Base-by-base conservation (phyloP, 2,888 invertebrate genomes). In the Boloria euphrosyne region DNA sequence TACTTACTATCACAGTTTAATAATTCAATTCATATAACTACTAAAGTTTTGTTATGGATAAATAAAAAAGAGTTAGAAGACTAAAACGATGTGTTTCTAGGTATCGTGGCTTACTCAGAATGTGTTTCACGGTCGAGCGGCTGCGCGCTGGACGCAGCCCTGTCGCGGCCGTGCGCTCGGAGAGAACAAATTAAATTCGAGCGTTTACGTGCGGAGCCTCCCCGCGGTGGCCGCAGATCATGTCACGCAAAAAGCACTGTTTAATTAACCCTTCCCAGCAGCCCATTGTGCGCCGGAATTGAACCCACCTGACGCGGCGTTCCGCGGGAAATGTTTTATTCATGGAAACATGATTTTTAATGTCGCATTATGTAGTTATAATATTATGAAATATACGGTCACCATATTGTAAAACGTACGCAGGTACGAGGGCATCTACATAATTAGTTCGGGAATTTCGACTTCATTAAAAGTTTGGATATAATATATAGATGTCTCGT, bases 131-230 rank as follows among this genome's bases (percentile, higher is more conserved):
- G 63, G 54, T 16, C 55, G 55, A 51, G 50, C 44, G 57, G 27
- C 22, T 22, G 22, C 22, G 3, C 22, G 22, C 57, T 46, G 44
- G 57, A 59, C 31, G 58, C 64, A 65, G 58, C 58, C 64, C 64
- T 65, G 64, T 65, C 64, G 43, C 44, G 14, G n/a, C n/a, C 16
- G 57, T 38, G 51, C 59, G 38, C 18, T 59, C n/a, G 60, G 47
- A 62, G 66, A 49, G 63, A 69, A 66, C 66, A 66, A 66, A 66
- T 66, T 69, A 61, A 69, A 66, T 58, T 52, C 64, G 57, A 69
- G 27, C 66, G 66, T 69, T 69, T 64, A 66, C 66, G 63, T 64
- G 66, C 67, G 49, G 52, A 43, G 46, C 38, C 65, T 43, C 55
- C 51, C 46, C 51, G 43, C 63, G 14, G 31, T 17, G 53, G 18